These are phyloP conservation scores for Cistogaster globosa DNA, from an alignment of 2,888 invertebrate species.

Conservation along the genomic window DNA sequence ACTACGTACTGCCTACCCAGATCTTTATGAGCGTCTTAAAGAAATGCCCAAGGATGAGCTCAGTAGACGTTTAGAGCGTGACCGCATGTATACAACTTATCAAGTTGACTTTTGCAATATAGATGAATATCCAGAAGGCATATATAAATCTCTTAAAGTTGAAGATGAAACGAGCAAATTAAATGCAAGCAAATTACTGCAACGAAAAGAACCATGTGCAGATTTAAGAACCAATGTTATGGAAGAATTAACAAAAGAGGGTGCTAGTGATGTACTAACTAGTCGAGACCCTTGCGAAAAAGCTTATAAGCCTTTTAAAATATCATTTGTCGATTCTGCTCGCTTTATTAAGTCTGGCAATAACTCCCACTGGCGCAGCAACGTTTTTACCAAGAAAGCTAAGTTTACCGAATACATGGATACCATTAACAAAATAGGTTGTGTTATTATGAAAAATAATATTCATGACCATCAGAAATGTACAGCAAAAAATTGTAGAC, in stretches of 20 bases:
- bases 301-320: conserved; percentile 78
- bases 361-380: conserved; percentile 79
- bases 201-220: conserved; percentile 76
- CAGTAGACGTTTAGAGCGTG: conserved; percentile 84
- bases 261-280: conserved; percentile 60
- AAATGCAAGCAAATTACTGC: conserved; percentile 73
- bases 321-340: conserved; percentile 76
- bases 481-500: conserved; percentile 78
- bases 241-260: conserved; percentile 75
- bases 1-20: conserved; percentile 84
- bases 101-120: conserved; percentile 84
- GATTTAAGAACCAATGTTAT: conserved; percentile 78
- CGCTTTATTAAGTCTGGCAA: conserved; percentile 77
- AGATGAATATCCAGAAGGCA: conserved; percentile 80
- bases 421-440: conserved; percentile 80
- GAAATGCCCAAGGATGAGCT: conserved; percentile 84
- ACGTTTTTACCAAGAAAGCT: conserved; percentile 74
- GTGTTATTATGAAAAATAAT: conserved; percentile 79
- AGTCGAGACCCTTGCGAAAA: conserved; percentile 75
- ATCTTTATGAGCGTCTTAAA: conserved; percentile 84
- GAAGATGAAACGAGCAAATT: conserved; percentile 75
- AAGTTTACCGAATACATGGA: conserved; percentile 81
- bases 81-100: conserved; percentile 85
- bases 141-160: conserved; percentile 77
- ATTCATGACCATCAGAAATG: conserved; percentile 81